Base-by-base conservation (phyloP, 2,113 vertebrate genomes). In the Arenaria interpres region DNA sequence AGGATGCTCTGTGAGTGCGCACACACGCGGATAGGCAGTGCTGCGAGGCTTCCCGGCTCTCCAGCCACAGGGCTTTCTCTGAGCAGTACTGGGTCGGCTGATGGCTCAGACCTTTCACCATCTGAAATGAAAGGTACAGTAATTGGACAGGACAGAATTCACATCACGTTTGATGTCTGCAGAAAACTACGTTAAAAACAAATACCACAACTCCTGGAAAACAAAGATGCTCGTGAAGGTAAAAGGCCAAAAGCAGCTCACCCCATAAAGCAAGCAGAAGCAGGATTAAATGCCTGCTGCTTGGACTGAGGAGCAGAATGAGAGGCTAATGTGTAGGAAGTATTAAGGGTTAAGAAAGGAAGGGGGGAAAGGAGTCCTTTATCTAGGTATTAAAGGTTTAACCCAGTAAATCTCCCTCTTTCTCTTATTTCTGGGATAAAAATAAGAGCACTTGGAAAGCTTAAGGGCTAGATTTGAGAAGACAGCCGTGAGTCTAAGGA, bases 301-400 rank as follows among this genome's bases (percentile, higher is more conserved):
- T 32, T 8, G 50, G n/a, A 39, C 50, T 85, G 76, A 72, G 67
- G 72, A 74, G 59, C 32, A 59, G 48, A 56, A 62, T 1, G 11
- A 78, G 39, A 72, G 51, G 63, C 79, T 86, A 94, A 84, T 66
- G 57, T 56, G 32, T 73, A 73, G 41, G 28, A 89, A 73, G 78
- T 88, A 86, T 79, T 89, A 81, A 45, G 64, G 54, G 92, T 87
- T 83, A 75, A 76, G 82, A 79, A 83, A 86, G 53, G 77, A 95
- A 64, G n/a, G 64, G 64, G 32, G 62, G 32, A 69, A 93, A 75
- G 45, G 54, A 82, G 28, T 53, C 66, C 71, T 95, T 93, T 85
- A 81, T 94, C 27, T 85, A 27, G 15, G 80, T 90, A 89, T 94
- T 96, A 94, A 90, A 87, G 84, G 56, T 96, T 97, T 95, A 97